Evolutionary conservation across 1,140 invertebrate species (phyloP).

Genomic region (Doryteuthis pealeii): DNA sequence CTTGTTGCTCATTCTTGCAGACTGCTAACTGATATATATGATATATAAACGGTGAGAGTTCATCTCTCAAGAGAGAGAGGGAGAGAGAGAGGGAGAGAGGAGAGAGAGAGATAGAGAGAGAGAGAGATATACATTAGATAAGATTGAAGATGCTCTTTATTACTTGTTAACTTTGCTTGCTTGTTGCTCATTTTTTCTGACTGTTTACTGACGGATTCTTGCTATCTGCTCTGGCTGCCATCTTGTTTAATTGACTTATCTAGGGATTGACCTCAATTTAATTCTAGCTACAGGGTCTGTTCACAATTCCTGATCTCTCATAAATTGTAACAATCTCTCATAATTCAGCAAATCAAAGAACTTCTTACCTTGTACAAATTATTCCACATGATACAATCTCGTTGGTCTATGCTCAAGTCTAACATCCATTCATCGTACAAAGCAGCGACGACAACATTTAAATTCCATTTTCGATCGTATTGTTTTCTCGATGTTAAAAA

Average conservation of each 20-base stretch:
- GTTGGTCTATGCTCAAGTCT: constrained; percentile 72
- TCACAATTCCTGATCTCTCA: background rate
- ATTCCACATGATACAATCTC: constrained; percentile 81
- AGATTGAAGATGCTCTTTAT: too few relatives aligned
- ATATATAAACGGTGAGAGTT: too few relatives aligned
- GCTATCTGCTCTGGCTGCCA: too few relatives aligned
- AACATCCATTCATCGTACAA: constrained; percentile 78
- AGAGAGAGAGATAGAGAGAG: too few relatives aligned
- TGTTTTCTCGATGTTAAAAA: constrained; percentile 80
- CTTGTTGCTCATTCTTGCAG: too few relatives aligned
- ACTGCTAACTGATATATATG: too few relatives aligned
- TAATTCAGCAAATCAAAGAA: background rate
- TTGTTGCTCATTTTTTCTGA: background rate
- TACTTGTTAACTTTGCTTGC: background rate
- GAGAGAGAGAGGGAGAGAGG: too few relatives aligned
- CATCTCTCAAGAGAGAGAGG: too few relatives aligned
- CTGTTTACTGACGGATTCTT: background rate
- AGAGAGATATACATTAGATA: background rate
- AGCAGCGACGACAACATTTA: constrained; percentile 79
- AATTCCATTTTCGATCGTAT: constrained; percentile 82
- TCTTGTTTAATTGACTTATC: background rate
- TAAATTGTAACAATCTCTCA: background rate
- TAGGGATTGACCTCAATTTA: background rate
- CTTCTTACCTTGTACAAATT: constrained; percentile 76
- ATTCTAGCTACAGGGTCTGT: too few relatives aligned